Percentiles rank a stretch among this genome's conserved stretches.
These are phyloP conservation scores for Druon quercuslanigerum DNA, from an alignment of 1,140 invertebrate species.

Conservation along the genomic window DNA sequence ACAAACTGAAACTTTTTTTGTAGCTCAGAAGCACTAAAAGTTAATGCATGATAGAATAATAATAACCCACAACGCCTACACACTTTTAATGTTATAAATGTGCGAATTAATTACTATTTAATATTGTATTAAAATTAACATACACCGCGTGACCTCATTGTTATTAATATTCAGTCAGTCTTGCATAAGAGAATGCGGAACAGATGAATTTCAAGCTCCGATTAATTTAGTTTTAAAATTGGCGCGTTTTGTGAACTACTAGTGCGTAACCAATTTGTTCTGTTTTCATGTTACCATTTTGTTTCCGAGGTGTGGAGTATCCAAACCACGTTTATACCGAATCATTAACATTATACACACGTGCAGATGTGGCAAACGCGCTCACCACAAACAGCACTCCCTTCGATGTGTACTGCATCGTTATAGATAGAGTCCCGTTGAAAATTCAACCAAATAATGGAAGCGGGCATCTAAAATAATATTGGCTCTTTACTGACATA, in stretches of 20 bases:
- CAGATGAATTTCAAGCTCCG: slow-evolving; percentile 18
- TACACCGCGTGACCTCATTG: not conserved
- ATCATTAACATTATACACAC: slow-evolving; percentile 55
- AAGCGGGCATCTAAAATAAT: slow-evolving; percentile 37
- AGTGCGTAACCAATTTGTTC: slow-evolving; percentile 28
- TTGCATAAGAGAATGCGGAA: not conserved
- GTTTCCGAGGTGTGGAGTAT: slow-evolving; percentile 38
- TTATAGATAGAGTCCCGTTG: slow-evolving; percentile 46
- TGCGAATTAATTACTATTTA: not conserved
- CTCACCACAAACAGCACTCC: slow-evolving; percentile 53
- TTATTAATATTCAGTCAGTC: slow-evolving; percentile 15
- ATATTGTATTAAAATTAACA: not conserved
- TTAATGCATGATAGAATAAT: too few relatives aligned
- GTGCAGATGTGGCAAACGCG: slow-evolving; percentile 42
- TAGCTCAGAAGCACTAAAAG: too few relatives aligned
- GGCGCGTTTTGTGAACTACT: slow-evolving; percentile 24
- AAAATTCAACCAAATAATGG: slow-evolving; percentile 55
- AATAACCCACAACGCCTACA: too few relatives aligned
- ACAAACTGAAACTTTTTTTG: too few relatives aligned
- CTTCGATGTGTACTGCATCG: slow-evolving; percentile 53
- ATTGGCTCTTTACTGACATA: slow-evolving; percentile 3
- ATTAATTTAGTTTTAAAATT: slow-evolving; percentile 27
- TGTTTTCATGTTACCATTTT: slow-evolving; percentile 49
- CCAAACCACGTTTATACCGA: slow-evolving; percentile 54
- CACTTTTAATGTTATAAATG: not conserved